Evolutionary conservation across 1,140 invertebrate genomes (phyloP), one percentile per base, ranked within the genome.

Genomic region (Charaxes varanes): DNA sequence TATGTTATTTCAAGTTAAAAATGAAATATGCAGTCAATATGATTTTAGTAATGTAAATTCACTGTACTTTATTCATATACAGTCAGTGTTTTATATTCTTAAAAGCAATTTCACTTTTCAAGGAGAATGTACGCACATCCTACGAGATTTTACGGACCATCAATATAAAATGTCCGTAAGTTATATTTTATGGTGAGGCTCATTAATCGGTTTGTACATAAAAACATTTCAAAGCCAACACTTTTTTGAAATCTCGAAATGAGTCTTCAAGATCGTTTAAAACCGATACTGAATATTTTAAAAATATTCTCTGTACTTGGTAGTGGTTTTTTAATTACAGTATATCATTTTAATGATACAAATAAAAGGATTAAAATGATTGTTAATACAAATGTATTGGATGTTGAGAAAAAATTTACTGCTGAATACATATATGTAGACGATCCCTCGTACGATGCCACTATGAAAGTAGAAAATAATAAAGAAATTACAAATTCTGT

Each of bases 361-460:
- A 50, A 41, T 22, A 62, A 53, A 45, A 51, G 52, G 30, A 49
- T 82, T 28, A 33, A 53, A 11, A 77, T 55, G 34, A 61, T 82
- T 15, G 63, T 82, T 5, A 78, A 77, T 21, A 42, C 67, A 5
- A 64, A 43, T 40, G 68, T 83, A n/a, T 41, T 83, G 7, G 66
- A 78, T 5, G 53, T 56, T 5, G 72, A 81, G 44, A 81, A 76
- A 23, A 80, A 81, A 45, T 49, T 56, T 23, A 51, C 37, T 2
- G 42, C 71, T 0, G 74, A 79, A 30, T 83, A 79, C 48, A 78
- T 83, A 33, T 83, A 83, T 21, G 76, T 83, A 7, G 68, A 83
- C 27, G 79, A 83, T 22, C 70, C 76, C 1, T 55, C 62, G 4
- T 83, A 73, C 24, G 56, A 50, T 24, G 47, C 48, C 17, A 52